phyloP scores from a whole-genome alignment of 1,140 invertebrate species.

The Globodera ellingtonae region DNA sequence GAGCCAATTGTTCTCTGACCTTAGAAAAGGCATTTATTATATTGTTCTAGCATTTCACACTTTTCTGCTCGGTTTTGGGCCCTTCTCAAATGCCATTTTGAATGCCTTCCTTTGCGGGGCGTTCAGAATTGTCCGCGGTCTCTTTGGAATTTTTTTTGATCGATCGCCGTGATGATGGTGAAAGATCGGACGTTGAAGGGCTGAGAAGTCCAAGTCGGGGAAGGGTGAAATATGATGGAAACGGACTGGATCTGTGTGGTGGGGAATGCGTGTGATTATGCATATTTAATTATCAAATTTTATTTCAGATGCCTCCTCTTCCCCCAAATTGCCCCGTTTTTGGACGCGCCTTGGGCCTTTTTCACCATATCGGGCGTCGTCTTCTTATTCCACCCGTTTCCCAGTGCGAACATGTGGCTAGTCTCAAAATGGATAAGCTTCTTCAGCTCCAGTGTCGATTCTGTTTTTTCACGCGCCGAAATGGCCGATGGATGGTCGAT shows the following conservation, averaged over 20 bases:
- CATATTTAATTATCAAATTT: slow-evolving; percentile 19
- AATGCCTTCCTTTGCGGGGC: slow-evolving; percentile 43
- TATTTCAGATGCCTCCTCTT: slow-evolving; percentile 17
- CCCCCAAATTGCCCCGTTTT: background rate
- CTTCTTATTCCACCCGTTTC: slow-evolving; percentile 7
- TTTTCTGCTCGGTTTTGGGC: slow-evolving; percentile 61
- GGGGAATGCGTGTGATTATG: background rate
- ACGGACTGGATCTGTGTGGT: background rate
- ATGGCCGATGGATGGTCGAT: slow-evolving; percentile 31
- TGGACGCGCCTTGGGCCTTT: background rate
- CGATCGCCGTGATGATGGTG: slow-evolving; percentile 19
- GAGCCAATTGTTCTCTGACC: slow-evolving; percentile 73
- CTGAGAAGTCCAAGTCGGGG: slow-evolving; percentile 20
- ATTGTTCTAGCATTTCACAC: slow-evolving; percentile 63
- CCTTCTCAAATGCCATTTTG: slow-evolving; percentile 43
- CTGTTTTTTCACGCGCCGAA: slow-evolving; percentile 26
- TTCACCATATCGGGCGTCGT: slow-evolving; percentile 11
- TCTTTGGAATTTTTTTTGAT: slow-evolving; percentile 41
- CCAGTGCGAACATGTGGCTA: slow-evolving; percentile 13
- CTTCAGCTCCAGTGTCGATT: slow-evolving; percentile 25
- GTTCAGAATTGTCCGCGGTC: slow-evolving; percentile 46
- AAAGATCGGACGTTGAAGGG: slow-evolving; percentile 12
- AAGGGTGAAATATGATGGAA: slow-evolving; percentile 27
- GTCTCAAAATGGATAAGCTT: background rate
- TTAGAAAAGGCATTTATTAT: slow-evolving; percentile 1